A percentile compares a stretch with the other conserved stretches of the same genome.
Evolutionary conservation across 2,113 vertebrate species (phyloP).

Genomic region (Limnothrissa miodon): DNA sequence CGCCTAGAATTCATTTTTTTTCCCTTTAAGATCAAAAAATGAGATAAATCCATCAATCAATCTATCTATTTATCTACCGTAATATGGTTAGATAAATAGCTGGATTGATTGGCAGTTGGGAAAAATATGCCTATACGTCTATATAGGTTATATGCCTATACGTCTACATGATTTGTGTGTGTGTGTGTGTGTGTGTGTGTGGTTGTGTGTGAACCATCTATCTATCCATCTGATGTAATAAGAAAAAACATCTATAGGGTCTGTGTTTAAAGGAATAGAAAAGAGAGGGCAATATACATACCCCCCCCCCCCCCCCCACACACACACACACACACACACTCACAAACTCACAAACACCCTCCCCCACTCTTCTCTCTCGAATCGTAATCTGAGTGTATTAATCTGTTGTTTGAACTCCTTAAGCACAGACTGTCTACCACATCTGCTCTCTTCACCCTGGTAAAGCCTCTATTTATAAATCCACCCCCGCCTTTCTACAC

Average conservation of each 20-base stretch:
- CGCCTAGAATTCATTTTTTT: too few species aligned
- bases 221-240: too few species aligned
- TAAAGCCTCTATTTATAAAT: conserved; percentile 68
- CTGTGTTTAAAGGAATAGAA: background rate
- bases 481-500: conserved; percentile 21
- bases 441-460: conserved; percentile 75
- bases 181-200: background rate
- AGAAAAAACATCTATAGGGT: too few species aligned
- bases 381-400: conserved; percentile 75
- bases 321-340: conserved; percentile 14
- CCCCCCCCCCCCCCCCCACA: background rate
- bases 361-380: conserved; percentile 26
- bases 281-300: background rate
- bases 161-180: background rate
- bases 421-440: conserved; percentile 72
- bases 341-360: conserved; percentile 18
- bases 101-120: too few species aligned
- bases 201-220: too few species aligned
- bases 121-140: background rate
- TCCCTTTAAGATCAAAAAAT: too few species aligned
- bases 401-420: conserved; percentile 78
- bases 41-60: too few species aligned
- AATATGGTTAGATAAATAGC: too few species aligned
- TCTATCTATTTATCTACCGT: too few species aligned
- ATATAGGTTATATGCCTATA: background rate